These are phyloP conservation scores for Arenaria interpres DNA, from an alignment of 2,113 vertebrate species.

Conservation along the genomic window DNA sequence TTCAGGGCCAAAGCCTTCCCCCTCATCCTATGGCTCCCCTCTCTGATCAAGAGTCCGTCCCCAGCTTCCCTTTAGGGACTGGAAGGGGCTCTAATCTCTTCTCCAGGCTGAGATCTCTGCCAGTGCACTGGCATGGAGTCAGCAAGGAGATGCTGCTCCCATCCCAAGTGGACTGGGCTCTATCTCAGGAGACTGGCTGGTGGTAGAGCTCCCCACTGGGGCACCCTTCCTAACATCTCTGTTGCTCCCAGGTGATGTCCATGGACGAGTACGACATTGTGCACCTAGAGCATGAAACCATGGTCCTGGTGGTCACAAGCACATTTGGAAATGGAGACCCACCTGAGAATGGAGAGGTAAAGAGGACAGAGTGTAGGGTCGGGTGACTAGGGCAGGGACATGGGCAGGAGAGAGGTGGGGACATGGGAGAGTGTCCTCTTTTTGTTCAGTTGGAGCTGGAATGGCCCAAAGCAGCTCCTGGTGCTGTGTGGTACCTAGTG, in stretches of 20 bases:
- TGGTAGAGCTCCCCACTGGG: neutral
- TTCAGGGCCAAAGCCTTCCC: neutral
- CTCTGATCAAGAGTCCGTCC: neutral
- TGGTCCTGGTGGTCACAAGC: conserved; percentile 93
- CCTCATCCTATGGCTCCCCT: neutral
- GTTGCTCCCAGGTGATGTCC: conserved; percentile 82
- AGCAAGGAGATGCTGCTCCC: neutral
- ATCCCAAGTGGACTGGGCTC: neutral
- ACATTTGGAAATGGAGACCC: conserved; percentile 97
- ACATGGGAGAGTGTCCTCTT: fast-evolving
- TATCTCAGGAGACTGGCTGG: neutral
- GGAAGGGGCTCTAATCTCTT: neutral
- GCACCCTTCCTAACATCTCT: neutral
- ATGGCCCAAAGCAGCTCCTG: neutral
- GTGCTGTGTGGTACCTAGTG: neutral
- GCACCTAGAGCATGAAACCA: conserved; percentile 91
- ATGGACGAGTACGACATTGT: conserved; percentile 98
- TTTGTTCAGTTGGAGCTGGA: neutral
- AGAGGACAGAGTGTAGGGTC: neutral
- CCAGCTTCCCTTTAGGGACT: neutral
- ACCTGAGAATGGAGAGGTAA: conserved; percentile 95
- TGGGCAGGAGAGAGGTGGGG: neutral
- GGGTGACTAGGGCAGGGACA: neutral
- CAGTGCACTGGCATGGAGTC: neutral
- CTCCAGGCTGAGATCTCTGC: neutral